Percentiles rank a stretch among this genome's conserved stretches.
Conservation (phyloP, 2,888 invertebrate genomes). For the Athripsodes cinereus region DNA sequence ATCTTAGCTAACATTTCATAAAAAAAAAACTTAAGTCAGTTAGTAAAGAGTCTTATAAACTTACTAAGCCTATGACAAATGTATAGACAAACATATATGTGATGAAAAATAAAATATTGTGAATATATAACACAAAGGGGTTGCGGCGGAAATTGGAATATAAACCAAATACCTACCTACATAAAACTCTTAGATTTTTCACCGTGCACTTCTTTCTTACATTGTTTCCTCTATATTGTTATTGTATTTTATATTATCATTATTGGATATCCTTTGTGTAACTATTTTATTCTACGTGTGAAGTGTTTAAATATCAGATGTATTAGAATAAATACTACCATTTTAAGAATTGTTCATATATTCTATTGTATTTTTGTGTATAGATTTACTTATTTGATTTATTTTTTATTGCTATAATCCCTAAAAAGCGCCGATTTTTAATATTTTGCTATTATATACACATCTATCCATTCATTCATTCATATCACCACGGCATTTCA, state of each 20-base stretch:
- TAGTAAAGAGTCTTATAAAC: too few species aligned
- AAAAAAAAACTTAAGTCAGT: too few species aligned
- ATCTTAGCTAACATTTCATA: too few species aligned
- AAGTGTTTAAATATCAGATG: not conserved
- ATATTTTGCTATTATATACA: not conserved
- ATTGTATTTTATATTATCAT: not conserved
- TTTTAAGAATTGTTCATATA: too few species aligned
- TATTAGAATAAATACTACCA: too few species aligned
- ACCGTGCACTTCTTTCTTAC: too few species aligned
- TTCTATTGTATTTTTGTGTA: too few species aligned
- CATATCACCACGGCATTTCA: too few species aligned
- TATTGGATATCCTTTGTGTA: not conserved
- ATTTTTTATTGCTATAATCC: too few species aligned
- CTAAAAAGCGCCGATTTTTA: not conserved
- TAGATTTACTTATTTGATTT: too few species aligned
- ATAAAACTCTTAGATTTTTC: not conserved
- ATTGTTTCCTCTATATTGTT: not conserved
- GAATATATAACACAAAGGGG: conserved; percentile 5
- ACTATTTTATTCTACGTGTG: not conserved
- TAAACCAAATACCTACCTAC: not conserved
- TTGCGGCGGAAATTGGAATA: conserved; percentile 22
- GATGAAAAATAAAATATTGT: not conserved
- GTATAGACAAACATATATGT: not conserved
- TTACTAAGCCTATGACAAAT: too few species aligned
- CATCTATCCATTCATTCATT: too few species aligned